Conservation (phyloP, 2,797 vertebrate species). For the Varecia variegata region DNA sequence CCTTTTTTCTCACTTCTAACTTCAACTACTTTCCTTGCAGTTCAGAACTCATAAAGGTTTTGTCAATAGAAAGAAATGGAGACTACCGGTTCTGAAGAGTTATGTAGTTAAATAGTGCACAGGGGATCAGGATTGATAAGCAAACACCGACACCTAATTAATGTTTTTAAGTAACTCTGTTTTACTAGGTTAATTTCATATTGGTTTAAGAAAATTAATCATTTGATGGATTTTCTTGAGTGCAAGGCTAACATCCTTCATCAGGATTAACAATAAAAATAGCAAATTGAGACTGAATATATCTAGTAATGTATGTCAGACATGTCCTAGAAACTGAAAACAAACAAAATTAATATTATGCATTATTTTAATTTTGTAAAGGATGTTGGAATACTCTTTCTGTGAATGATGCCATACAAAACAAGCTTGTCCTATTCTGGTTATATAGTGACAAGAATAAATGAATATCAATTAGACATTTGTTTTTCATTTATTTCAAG, state of each 20-base stretch:
- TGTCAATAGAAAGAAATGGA: conserved; percentile 42
- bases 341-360: conserved; percentile 76
- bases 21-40: background rate
- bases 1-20: background rate
- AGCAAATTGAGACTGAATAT: conserved; percentile 44
- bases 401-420: conserved; percentile 63
- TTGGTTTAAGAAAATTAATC: conserved; percentile 57
- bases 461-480: conserved; percentile 73
- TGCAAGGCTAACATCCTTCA: conserved; percentile 11
- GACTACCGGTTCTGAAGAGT: background rate
- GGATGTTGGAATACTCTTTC: conserved; percentile 57
- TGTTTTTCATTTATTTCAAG: conserved; percentile 74
- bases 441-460: conserved; percentile 71
- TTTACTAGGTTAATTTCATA: conserved; percentile 57
- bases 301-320: conserved; percentile 55
- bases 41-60: conserved; percentile 23
- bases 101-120: background rate
- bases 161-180: conserved; percentile 56
- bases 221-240: conserved; percentile 54
- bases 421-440: conserved; percentile 48
- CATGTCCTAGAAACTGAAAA: conserved; percentile 67
- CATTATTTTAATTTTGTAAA: conserved; percentile 72
- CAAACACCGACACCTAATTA: conserved; percentile 52
- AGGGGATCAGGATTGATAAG: background rate
- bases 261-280: conserved; percentile 66